A percentile compares a stretch with the other conserved stretches of the same genome.
These are phyloP conservation scores for Saimiri boliviensis DNA, from an alignment of 2,113 vertebrate genomes.

Conservation along the genomic window DNA sequence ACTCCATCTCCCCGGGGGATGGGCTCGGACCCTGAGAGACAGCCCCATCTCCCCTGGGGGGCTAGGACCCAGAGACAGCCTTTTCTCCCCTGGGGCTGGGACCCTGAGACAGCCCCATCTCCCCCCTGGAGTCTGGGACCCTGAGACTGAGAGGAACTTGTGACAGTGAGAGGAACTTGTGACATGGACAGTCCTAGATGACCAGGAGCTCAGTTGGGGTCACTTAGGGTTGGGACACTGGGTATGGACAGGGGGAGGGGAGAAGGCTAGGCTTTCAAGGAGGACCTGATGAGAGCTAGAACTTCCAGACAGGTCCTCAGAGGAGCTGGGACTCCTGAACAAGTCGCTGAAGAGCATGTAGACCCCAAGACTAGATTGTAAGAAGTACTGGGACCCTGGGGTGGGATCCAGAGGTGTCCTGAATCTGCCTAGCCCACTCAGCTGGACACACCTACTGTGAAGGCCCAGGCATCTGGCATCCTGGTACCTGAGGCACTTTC, in stretches of 20 bases:
- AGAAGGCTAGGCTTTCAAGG: not conserved
- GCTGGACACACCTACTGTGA: not conserved
- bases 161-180: not conserved
- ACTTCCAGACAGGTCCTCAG: not conserved
- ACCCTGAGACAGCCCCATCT: not conserved
- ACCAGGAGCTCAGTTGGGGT: not conserved
- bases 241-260: not conserved
- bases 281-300: not conserved
- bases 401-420: not conserved
- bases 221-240: not conserved
- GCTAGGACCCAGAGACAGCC: no score
- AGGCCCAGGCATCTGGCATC: not conserved
- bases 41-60: no score
- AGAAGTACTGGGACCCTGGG: not conserved
- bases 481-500: not conserved
- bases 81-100: not conserved
- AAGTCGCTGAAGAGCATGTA: not conserved
- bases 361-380: not conserved
- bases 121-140: not conserved
- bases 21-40: no score
- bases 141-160: not conserved
- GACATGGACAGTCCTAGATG: not conserved
- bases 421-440: not conserved
- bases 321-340: not conserved
- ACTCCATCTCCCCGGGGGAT: fast-evolving